These are phyloP conservation scores for Leuciscus idus DNA, from an alignment of 2,113 vertebrate species.

Conservation along the genomic window DNA sequence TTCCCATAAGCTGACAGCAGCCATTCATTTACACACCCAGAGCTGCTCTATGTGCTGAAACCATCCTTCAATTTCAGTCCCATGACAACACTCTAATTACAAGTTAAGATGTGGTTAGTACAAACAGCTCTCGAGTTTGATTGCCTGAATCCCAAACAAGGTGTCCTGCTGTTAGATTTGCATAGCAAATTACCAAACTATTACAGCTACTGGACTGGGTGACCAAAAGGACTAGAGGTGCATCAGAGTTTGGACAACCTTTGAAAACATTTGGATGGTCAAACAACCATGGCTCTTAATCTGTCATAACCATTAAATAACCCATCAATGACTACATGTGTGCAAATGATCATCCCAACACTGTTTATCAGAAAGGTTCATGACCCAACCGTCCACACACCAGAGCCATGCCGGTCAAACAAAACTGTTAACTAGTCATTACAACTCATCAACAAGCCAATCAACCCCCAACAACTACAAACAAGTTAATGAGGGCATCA, in stretches of 20 bases:
- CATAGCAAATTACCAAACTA: slow-evolving; percentile 2
- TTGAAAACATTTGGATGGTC: neutral
- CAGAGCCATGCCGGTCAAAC: neutral
- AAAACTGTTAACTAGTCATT: neutral
- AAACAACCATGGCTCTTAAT: neutral
- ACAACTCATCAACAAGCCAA: slow-evolving; percentile 1
- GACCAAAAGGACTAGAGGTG: neutral
- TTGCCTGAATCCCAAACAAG: neutral
- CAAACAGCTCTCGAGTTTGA: neutral
- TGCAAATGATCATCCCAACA: too few species aligned
- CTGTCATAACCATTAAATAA: neutral
- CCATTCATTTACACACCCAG: slow-evolving; percentile 9
- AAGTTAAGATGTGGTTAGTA: slow-evolving; percentile 20
- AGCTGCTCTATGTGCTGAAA: neutral
- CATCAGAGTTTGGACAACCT: neutral
- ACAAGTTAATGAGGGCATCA: neutral
- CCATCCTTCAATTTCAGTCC: neutral
- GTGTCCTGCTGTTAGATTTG: neutral
- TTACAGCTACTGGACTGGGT: neutral
- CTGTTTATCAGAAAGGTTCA: neutral
- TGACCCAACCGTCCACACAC: neutral
- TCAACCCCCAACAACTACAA: neutral
- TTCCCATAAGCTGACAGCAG: slow-evolving; percentile 15
- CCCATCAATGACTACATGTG: neutral
- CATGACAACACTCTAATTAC: neutral